These are phyloP conservation scores for Donacobius atricapilla DNA, from an alignment of 2,113 vertebrate genomes.

Conservation along the genomic window DNA sequence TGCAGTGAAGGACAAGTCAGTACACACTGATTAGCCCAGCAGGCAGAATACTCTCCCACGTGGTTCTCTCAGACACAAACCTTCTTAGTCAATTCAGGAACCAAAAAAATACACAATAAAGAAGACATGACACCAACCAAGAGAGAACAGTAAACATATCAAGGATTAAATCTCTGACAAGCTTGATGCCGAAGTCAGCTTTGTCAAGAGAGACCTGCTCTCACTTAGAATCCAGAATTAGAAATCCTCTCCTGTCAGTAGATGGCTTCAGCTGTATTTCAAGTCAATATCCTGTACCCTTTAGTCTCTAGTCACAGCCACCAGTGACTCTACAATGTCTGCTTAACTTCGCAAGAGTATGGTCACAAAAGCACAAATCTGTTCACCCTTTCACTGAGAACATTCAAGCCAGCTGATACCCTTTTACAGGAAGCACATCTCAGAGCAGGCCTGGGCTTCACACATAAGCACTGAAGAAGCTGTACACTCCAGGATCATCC, in stretches of 20 bases:
- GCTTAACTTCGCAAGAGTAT: neutral
- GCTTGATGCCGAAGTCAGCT: neutral
- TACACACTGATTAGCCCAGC: neutral
- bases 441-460: neutral
- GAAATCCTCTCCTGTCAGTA: neutral
- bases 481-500: neutral
- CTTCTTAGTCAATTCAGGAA: neutral
- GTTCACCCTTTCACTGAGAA: neutral
- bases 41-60: neutral
- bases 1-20: neutral
- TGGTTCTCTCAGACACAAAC: neutral
- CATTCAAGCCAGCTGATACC: neutral
- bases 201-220: neutral
- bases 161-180: neutral
- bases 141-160: neutral
- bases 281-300: neutral
- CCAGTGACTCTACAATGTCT: neutral
- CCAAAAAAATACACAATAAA: neutral
- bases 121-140: neutral
- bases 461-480: neutral
- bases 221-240: neutral
- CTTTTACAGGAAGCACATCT: neutral
- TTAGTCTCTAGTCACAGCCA: neutral
- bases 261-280: neutral
- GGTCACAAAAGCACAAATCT: neutral